Evolutionary conservation across 1,140 invertebrate species (phyloP).

Genomic region (Lasaia peninsularis): DNA sequence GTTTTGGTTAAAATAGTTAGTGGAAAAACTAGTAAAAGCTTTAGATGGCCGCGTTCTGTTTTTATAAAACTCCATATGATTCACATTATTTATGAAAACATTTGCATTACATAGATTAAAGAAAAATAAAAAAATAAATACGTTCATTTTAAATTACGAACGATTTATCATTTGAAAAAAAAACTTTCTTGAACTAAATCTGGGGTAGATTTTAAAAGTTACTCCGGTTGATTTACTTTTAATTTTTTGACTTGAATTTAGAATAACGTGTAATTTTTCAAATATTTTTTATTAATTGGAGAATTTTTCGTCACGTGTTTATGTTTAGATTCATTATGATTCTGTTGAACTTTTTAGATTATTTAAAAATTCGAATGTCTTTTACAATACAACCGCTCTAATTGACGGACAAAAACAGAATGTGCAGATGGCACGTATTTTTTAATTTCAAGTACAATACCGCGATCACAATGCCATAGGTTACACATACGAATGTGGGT

Average conservation of each 20-base stretch:
- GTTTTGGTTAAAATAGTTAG: conserved; percentile 66
- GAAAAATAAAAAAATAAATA: conserved; percentile 23
- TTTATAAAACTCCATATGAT: conserved; percentile 61
- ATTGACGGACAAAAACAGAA: conserved; percentile 42
- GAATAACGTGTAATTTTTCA: conserved; percentile 6
- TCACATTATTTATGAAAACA: conserved; percentile 45
- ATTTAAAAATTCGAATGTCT: conserved; percentile 5
- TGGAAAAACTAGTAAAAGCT: conserved; percentile 57
- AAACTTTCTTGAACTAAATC: conserved; percentile 12
- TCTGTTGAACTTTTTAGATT: too few species aligned
- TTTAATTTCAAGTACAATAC: conserved; percentile 42
- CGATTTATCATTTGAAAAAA: conserved; percentile 11
- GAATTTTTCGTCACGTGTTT: too few species aligned
- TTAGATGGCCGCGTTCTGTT: conserved; percentile 63
- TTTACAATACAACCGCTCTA: conserved; percentile 34
- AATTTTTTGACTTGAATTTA: too few species aligned
- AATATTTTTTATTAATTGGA: neutral
- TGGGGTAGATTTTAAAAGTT: neutral
- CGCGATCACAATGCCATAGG: conserved; percentile 48
- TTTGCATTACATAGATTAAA: conserved; percentile 28
- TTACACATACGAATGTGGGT: conserved; percentile 52
- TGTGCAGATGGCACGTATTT: conserved; percentile 49
- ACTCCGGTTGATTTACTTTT: neutral
- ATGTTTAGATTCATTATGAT: conserved; percentile 14
- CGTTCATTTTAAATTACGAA: conserved; percentile 26